phyloP scores from a whole-genome alignment of 2,888 invertebrate species.

The Folsomia manolachei region DNA sequence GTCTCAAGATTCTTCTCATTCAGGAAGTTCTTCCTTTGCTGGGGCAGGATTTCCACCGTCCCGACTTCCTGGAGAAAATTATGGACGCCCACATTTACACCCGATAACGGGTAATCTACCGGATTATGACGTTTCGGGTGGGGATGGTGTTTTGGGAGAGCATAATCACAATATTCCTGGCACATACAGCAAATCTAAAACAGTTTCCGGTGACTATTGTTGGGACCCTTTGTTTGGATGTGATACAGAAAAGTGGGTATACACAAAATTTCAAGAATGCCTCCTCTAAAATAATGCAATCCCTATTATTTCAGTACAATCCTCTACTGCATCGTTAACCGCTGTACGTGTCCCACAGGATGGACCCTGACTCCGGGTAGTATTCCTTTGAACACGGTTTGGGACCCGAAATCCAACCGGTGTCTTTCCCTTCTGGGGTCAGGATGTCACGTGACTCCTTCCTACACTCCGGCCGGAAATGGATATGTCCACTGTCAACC shows the following conservation, averaged over 20 bases:
- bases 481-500: slow-evolving; percentile 36
- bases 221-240: slow-evolving; percentile 32
- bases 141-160: too few relatives aligned
- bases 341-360: slow-evolving; percentile 32
- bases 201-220: slow-evolving; percentile 37
- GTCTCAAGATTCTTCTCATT: too few relatives aligned
- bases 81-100: not conserved
- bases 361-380: slow-evolving; percentile 33
- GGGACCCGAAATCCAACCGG: slow-evolving; percentile 2
- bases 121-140: too few relatives aligned
- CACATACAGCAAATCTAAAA: slow-evolving; percentile 24
- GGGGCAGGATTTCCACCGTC: not conserved
- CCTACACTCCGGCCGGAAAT: not conserved
- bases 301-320: slow-evolving; percentile 22
- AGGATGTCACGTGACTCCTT: slow-evolving; percentile 24
- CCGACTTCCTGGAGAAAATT: slow-evolving; percentile 3
- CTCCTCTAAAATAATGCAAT: not conserved
- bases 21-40: not conserved
- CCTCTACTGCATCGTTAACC: slow-evolving; percentile 25
- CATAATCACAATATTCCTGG: too few relatives aligned
- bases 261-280: not conserved
- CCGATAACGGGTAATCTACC: too few relatives aligned
- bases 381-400: slow-evolving; percentile 34
- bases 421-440: slow-evolving; percentile 32
- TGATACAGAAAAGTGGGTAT: slow-evolving; percentile 19